Base-by-base conservation (phyloP, 2,113 vertebrate species). In the Sinocyclocheilus grahami region DNA sequence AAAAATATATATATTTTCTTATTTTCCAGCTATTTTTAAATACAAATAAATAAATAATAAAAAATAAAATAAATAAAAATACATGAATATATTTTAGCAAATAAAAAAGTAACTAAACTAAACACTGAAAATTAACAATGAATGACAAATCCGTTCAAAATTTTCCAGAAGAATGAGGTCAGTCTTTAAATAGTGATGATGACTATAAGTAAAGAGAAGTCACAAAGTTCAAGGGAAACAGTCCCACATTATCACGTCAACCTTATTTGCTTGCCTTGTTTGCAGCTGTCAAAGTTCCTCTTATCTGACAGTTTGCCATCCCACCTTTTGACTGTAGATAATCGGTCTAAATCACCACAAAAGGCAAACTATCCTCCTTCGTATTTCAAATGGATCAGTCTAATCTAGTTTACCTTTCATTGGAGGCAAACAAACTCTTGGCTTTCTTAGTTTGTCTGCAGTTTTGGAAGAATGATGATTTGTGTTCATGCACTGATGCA, bases 281-380 rank as follows among this genome's bases (percentile, higher is more conserved):
- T 75, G 7, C 87, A 88, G 87, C 90, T 89, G 90, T 86, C 83
- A 18, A 24, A 62, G 11, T 55, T 87, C 76, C 60, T 87, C 81
- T 87, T 76, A 78, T 87, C 63, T 51, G 62, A 84, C 74, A 72
- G 16, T 67, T 16, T 48, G 3, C 16, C 81, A 82, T 82, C 24
- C 12, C 60, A 81, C 20, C 53, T 3, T 20, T 75, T 75, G 79
- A 81, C 80, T 48, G 8, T 33, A 33, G 82, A 51, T 82, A 53
- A n/a, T 78, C 67, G 30, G 24, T 87, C 88, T 48, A 82, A 30
- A 90, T 55, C 27, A 6, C 33, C 13, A 79, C 5, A 58, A 58
- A 84, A 62, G 67, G 20, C 24, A 22, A 65, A 63, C 58, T 48
- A 27, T n/a, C 11, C 16, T 63, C 53, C 22, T 42, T n/a, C 46